Base-by-base conservation (phyloP, 64 coral and sea anemone species). In the Actinia tenebrosa region DNA sequence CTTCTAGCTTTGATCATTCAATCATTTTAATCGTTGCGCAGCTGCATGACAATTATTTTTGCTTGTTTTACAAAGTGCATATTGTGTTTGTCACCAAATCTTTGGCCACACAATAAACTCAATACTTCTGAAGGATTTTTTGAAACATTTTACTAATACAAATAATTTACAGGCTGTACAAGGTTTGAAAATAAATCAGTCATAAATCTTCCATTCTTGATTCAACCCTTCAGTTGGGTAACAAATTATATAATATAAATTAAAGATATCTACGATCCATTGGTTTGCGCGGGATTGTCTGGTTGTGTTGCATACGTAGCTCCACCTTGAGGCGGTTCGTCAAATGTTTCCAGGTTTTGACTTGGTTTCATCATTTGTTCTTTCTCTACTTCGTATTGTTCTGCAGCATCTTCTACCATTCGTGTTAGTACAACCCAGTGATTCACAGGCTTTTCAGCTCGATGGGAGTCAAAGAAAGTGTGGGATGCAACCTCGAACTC, bases 401-500 rank as follows among this genome's bases (percentile, higher is more conserved):
- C 46, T 9, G 91, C 91, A 59, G 91, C 91, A 26, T 92, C 91
- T 14, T 91, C 89, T 0, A 93, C 91, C 19, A 80, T 88, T 2
- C 80, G 88, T 45, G 88, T 87, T 22, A 90, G 52, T 60, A 99
- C 89, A 7, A 99, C 97, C 97, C 97, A 99, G 50, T 93, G 97
- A 47, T 99, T 99, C 14, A 85, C 60, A 4, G 97, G 97, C 78
- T 56, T 93, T 54, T 99, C 97, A 22, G 97, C 97, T 77, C 91
- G 91, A 53, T 99, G 97, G 15, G 97, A 99, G 30, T 99, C 93
- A 5, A 95, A 63, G 17, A 88, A 92, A 1, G 97, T 95, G 26
- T 99, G 91, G 22, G 97, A 87, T 10, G 75, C 91, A 16, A 99
- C 86, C n/a, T 99, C 97, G 46, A 68, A 91, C 63, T 99, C 97